These are phyloP conservation scores for Campaea margaritaria DNA, from an alignment of 2,888 invertebrate species.

Conservation along the genomic window DNA sequence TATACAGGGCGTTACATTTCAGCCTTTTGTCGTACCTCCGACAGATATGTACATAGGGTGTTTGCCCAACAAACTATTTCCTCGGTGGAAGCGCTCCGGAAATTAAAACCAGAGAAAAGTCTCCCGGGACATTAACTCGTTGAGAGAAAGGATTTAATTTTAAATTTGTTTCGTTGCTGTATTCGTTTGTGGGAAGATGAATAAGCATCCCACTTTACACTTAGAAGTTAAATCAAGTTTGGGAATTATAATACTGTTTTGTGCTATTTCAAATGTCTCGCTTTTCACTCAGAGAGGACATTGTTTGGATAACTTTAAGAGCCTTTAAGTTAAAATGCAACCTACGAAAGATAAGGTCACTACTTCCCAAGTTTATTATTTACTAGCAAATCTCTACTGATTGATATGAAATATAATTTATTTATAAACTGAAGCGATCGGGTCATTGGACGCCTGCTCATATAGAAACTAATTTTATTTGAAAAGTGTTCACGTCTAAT, in stretches of 20 bases:
- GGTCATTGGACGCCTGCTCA: too few species aligned
- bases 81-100: conserved; percentile 75
- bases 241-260: conserved; percentile 9
- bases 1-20: conserved; percentile 24
- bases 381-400: too few species aligned
- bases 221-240: conserved; percentile 19
- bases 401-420: too few species aligned
- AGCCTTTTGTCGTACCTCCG: conserved; percentile 33
- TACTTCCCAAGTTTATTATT: too few species aligned
- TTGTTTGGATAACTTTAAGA: neutral
- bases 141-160: conserved; percentile 74
- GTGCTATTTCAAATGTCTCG: conserved; percentile 2
- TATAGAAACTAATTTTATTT: too few species aligned
- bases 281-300: neutral
- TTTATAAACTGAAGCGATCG: too few species aligned
- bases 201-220: conserved; percentile 20
- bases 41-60: conserved; percentile 44
- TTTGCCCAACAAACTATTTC: conserved; percentile 76
- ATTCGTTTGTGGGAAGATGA: conserved; percentile 59
- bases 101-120: conserved; percentile 81
- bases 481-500: too few species aligned
- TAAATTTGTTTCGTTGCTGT: conserved; percentile 68
- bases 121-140: conserved; percentile 75
- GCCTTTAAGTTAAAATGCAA: too few species aligned
- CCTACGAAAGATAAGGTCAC: too few species aligned